A percentile compares a stretch with the other conserved stretches of the same genome.
These are phyloP conservation scores for Dendrolimus punctatus DNA, from an alignment of 1,140 invertebrate species.

Conservation along the genomic window DNA sequence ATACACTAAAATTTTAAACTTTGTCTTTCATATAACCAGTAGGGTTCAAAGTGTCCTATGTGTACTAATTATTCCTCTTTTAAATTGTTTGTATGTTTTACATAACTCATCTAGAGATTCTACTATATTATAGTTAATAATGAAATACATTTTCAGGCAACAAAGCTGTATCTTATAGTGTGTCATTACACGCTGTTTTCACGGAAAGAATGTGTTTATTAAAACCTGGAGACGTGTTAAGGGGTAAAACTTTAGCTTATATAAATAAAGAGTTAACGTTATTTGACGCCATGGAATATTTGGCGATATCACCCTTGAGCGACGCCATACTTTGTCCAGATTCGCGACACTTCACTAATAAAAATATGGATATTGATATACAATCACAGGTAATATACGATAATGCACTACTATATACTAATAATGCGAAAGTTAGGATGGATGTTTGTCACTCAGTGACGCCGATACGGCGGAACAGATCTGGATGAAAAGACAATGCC, in stretches of 20 bases:
- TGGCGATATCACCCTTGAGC: slow-evolving; percentile 40
- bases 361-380: slow-evolving; percentile 5
- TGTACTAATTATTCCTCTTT: too few relatives aligned
- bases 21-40: too few relatives aligned
- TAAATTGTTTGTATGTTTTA: too few relatives aligned
- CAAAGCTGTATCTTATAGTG: slow-evolving; percentile 36
- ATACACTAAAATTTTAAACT: too few relatives aligned
- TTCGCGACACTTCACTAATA: slow-evolving; percentile 28
- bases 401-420: neutral
- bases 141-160: slow-evolving; percentile 37
- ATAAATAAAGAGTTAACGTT: slow-evolving; percentile 53
- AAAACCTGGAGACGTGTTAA: slow-evolving; percentile 33
- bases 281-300: slow-evolving; percentile 57
- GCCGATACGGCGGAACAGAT: too few relatives aligned
- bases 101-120: too few relatives aligned
- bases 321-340: slow-evolving; percentile 44
- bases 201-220: slow-evolving; percentile 39
- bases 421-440: too few relatives aligned
- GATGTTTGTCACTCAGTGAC: too few relatives aligned
- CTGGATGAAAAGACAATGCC: too few relatives aligned
- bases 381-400: neutral
- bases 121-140: too few relatives aligned
- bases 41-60: too few relatives aligned
- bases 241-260: slow-evolving; percentile 33
- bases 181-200: slow-evolving; percentile 37